Base-by-base conservation (phyloP, 1,140 invertebrate genomes). In the Macrobrachium rosenbergii region DNA sequence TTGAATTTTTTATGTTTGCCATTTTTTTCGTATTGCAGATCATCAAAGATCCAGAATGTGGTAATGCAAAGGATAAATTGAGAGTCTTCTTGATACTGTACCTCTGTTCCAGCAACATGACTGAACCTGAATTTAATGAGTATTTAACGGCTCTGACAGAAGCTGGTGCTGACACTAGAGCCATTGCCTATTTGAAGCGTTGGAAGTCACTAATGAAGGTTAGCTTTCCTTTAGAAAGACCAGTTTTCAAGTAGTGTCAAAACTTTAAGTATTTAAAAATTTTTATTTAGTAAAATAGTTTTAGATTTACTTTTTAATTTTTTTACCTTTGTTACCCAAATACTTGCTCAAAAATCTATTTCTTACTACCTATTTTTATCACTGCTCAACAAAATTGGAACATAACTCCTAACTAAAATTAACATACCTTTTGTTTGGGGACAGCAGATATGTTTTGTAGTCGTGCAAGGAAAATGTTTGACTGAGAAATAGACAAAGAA, bases 11-110 rank as follows among this genome's bases (percentile, higher is more conserved):
- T 11, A 0, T 52, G 43, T 69, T 37, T 37, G 28, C 62, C 88
- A 88, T 95, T 91, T 94, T n/a, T 62, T 72, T 95, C 63, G 92
- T 97, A 12, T 91, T 96, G 79, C 96, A 98, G 89, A 93, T 97
- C 16, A 94, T 98, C 69, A 93, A 94, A n/a, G 98, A 99, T 93
- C 93, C 95, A 0, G 95, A 96, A 84, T 96, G 95, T 88, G 98
- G 98, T 6, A 95, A 95, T 23, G 93, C 95, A 0, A 96, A 98
- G 90, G 99, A 99, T 91, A 99, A 99, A 93, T 94, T 99, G 91
- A 93, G 99, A 67, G 93, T 99, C 10, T 99, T 99, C 92, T 95
- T 99, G 64, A 99, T 99, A 91, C 97, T 97, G 92, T 98, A 97
- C 91, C 95, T 95, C 19, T 99, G 92, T 97, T 96, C 92, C 93